These are phyloP conservation scores for Lycodopsis pacificus DNA, from an alignment of 2,797 vertebrate genomes.

Conservation along the genomic window DNA sequence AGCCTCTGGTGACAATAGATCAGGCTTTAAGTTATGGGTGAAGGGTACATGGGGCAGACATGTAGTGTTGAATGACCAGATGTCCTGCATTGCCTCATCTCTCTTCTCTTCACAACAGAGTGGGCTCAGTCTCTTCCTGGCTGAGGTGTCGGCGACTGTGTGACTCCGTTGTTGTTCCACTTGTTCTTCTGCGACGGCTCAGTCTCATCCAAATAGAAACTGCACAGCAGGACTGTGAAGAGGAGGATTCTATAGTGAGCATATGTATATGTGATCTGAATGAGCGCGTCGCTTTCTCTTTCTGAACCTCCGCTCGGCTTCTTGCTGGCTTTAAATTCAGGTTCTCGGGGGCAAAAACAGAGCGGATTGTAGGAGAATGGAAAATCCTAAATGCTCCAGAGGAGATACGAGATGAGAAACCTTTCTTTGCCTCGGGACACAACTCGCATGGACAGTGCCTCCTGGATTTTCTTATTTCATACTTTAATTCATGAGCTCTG, in stretches of 20 bases:
- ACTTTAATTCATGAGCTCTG: slow-evolving; percentile 27
- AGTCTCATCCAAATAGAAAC: slow-evolving; percentile 57
- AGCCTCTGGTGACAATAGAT: neutral
- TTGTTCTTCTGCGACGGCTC: slow-evolving; percentile 59
- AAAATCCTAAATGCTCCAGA: slow-evolving; percentile 43
- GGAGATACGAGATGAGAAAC: slow-evolving; percentile 46
- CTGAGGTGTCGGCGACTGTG: slow-evolving; percentile 20
- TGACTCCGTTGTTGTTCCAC: slow-evolving; percentile 53
- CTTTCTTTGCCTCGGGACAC: slow-evolving; percentile 41
- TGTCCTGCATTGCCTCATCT: slow-evolving; percentile 17
- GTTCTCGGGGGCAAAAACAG: slow-evolving; percentile 56
- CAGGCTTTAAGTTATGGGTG: neutral
- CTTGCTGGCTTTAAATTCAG: slow-evolving; percentile 51
- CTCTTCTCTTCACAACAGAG: slow-evolving; percentile 59
- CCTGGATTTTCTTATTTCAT: slow-evolving; percentile 30
- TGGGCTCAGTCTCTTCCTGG: slow-evolving; percentile 28
- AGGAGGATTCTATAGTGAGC: slow-evolving; percentile 36
- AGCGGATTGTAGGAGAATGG: slow-evolving; percentile 35
- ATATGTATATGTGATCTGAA: slow-evolving; percentile 49
- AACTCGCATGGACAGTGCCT: slow-evolving; percentile 17
- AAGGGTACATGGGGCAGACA: slow-evolving; percentile 9
- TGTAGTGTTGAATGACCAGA: slow-evolving; percentile 10
- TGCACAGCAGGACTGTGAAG: slow-evolving; percentile 43
- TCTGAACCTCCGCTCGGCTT: slow-evolving; percentile 17
- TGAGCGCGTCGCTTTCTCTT: slow-evolving; percentile 17